Conservation (phyloP, 2,888 invertebrate species). For the Cynaeus angustus region DNA sequence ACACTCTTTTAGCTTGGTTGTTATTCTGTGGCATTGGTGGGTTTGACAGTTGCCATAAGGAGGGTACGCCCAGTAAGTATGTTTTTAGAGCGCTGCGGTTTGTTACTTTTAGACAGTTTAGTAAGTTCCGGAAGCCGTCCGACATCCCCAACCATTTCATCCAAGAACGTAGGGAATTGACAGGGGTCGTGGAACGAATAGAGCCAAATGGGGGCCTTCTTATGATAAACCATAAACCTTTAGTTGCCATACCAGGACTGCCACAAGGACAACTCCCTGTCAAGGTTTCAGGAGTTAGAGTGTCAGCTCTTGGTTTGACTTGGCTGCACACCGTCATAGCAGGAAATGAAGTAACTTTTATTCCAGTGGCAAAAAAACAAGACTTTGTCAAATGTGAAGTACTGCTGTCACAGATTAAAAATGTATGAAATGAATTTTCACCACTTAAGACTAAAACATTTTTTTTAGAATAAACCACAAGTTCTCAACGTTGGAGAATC, state of each 20-base stretch:
- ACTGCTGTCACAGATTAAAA: slow-evolving; percentile 63
- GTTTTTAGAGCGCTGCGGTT: too few species aligned
- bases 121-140: slow-evolving; percentile 67
- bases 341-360: slow-evolving; percentile 69
- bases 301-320: slow-evolving; percentile 71
- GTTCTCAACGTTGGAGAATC: slow-evolving; percentile 74
- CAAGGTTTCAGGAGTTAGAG: slow-evolving; percentile 73
- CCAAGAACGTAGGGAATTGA: slow-evolving; percentile 66
- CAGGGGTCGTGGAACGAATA: slow-evolving; percentile 69
- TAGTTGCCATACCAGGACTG: slow-evolving; percentile 63
- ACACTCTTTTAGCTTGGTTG: slow-evolving; percentile 69
- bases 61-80: slow-evolving; percentile 74
- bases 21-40: slow-evolving; percentile 73
- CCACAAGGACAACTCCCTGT: slow-evolving; percentile 71
- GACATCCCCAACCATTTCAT: slow-evolving; percentile 70
- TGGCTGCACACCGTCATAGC: slow-evolving; percentile 71
- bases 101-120: slow-evolving; percentile 64
- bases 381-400: slow-evolving; percentile 72
- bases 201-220: slow-evolving; percentile 69
- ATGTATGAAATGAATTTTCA: slow-evolving; percentile 56
- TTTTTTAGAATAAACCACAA: slow-evolving; percentile 63
- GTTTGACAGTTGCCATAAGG: slow-evolving; percentile 72
- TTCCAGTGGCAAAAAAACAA: slow-evolving; percentile 69
- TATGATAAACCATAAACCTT: slow-evolving; percentile 70
- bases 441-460: background rate